Base-by-base conservation (phyloP, 1,140 invertebrate genomes). In the Drosophila prosaltans region DNA sequence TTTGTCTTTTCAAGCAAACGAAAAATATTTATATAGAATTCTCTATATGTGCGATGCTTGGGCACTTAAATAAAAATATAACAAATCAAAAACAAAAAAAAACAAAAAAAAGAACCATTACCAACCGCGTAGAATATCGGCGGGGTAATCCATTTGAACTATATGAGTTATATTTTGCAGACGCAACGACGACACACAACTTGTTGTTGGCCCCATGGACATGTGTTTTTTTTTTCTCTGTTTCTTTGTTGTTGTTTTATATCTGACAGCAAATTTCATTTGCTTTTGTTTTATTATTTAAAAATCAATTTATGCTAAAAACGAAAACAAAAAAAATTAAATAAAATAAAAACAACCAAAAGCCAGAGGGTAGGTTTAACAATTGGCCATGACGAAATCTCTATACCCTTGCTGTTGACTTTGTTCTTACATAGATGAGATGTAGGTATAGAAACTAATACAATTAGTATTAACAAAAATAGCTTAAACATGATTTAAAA, bases 121-220 rank as follows among this genome's bases (percentile, higher is more conserved):
- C 45, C 45, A 51, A 51, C 21, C 45, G 45, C 45, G 45, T 26
- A 51, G 21, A 51, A 51, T 51, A 73, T 40, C 39, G 55, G 51
- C 45, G 54, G 59, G 41, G 21, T 24, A 59, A 78, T 78, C 68
- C 72, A 82, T 75, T 75, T 69, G 72, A 80, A 83, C 80, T 83
- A 80, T 83, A 80, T 84, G 81, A 83, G 71, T 77, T 83, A 83
- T 84, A 83, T 54, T 78, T 83, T 70, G 80, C 81, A 83, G 81
- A 83, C 81, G 68, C 64, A 43, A 71, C 77, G 81, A 73, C 81
- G 81, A 83, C 81, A 83, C 62, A 70, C 80, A 74, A 64, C 73
- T 71, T 61, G 74, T 76, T 77, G 62, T 70, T 67, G 30, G 48
- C 21, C 54, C 40, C 54, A 41, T 45, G 74, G 66, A 76, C 74